Evolutionary conservation across 1,140 invertebrate species (phyloP), one percentile per base, ranked within the genome.

Genomic region (Magallana gigas): DNA sequence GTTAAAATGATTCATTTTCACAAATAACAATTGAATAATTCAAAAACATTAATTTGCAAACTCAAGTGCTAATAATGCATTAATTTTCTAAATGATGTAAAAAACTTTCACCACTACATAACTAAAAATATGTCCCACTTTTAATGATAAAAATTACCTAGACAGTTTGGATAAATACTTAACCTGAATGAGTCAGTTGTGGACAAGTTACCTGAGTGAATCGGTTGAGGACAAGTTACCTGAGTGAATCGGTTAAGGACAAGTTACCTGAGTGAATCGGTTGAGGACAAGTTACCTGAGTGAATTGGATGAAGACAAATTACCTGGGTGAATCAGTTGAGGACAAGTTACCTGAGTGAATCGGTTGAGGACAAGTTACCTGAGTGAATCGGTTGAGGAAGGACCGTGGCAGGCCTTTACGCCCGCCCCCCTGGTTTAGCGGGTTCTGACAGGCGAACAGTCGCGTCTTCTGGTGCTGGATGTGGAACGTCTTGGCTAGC

Each of bases 371-470:
- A 36, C 36, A 36, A 14, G 36, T 87, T 91, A 97, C 98, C 96
- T 99, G 98, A 29, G 98, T 99, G 92, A 99, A 99, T 92, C 99
- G 96, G 95, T 99, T 99, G 0, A 99, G 95, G 93, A 99, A 99
- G 1, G 99, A 99, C 92, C 98, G 97, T 0, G 99, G 99, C 76
- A 99, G 95, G 11, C 99, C 99, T 94, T 99, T 97, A 90, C 99
- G 96, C 1, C 97, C 98, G 2, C 99, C 98, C 58, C 99, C 99
- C 95, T 99, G 98, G 92, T 96, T 96, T n/a, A 98, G 95, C 0
- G 99, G 99, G 96, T 99, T 99, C 95, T 99, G 99, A 94, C 98
- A 99, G 12, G 97, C 99, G 95, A 99, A 99, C 60, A 99, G 96
- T 91, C 97, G 96, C 0, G 98, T 99, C 62, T 92, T 92, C 14